Percentiles rank a stretch among this genome's conserved stretches.
Evolutionary conservation across 2,113 vertebrate genomes (phyloP).

Genomic region (Oreochromis tanganicae): DNA sequence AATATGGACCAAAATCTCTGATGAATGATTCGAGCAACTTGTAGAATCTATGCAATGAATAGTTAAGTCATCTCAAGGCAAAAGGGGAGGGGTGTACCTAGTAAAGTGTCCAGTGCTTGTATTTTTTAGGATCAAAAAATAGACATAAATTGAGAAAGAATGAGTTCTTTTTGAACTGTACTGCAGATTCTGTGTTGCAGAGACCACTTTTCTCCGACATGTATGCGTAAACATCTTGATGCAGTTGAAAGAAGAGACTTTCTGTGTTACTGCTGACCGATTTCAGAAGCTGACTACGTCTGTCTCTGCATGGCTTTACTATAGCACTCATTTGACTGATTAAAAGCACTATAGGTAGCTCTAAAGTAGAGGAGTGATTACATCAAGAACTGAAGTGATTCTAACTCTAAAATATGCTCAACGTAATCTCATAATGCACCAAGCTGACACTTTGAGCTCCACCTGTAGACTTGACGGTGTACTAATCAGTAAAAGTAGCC

Average conservation of each 20-base stretch:
- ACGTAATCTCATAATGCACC: background rate
- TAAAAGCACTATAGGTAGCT: background rate
- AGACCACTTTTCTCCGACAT: background rate
- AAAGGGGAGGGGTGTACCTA: background rate
- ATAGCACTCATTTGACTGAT: background rate
- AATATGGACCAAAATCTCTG: background rate
- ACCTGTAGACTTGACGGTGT: background rate
- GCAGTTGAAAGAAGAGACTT: background rate
- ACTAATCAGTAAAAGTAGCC: background rate
- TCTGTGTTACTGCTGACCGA: background rate
- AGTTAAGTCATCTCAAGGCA: background rate
- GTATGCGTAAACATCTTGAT: background rate
- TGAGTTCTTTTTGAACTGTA: rapidly evolving
- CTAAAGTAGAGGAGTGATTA: background rate
- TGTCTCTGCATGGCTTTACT: background rate
- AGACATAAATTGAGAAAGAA: background rate
- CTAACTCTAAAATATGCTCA: background rate
- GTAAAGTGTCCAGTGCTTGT: background rate
- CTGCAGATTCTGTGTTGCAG: rapidly evolving
- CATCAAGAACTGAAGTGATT: background rate
- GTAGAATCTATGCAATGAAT: background rate
- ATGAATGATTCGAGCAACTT: background rate
- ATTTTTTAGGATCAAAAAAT: background rate
- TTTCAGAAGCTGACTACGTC: background rate
- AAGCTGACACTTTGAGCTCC: background rate